Base-by-base conservation (phyloP, 1,140 invertebrate genomes). In the Aphidius gifuensis region DNA sequence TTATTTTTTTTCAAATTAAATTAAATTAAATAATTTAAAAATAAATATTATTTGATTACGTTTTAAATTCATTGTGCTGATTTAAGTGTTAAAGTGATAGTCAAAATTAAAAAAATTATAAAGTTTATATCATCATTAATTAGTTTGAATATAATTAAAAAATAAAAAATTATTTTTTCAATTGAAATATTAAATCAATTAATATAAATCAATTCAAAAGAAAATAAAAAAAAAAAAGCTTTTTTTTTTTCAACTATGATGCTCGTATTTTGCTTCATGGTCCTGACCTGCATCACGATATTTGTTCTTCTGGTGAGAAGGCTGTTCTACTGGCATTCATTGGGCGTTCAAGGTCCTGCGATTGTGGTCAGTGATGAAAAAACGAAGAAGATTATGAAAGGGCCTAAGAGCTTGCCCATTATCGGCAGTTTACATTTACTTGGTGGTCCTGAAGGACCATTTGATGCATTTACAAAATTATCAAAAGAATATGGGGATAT, bases 401-500 rank as follows among this genome's bases (percentile, higher is more conserved):
- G 88, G 3, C 88, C 90, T 0, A 74, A 71, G n/a, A 83, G 86
- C 5, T 85, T 85, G 77, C 91, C 91, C 0, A 61, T 92, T 8
- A 79, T 92, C 48, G 92, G 91, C 5, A 88, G 85, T 71, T 77
- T 92, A 53, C 85, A 90, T 73, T 80, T 87, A 39, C 75, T 94
- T 38, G 85, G 84, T 2, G 82, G 83, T 49, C 80, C 85, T 63
- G 83, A 84, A 11, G 88, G 86, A 5, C 89, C 90, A 0, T 92
- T 92, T 69, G 83, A 88, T 60, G 87, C 85, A 2, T 91, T 94
- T 69, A 87, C 87, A 0, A 84, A 82, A 5, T 72, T 93, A 38
- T 81, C 87, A 5, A 85, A 86, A 67, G 71, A 83, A 39, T 92
- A 91, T 71, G 92, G 92, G 3, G 86, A 90, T 58, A 86, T 93